Evolutionary conservation across 92 coral and sea anemone species (phyloP).

Genomic region (Hydrozoanthus gracilis): DNA sequence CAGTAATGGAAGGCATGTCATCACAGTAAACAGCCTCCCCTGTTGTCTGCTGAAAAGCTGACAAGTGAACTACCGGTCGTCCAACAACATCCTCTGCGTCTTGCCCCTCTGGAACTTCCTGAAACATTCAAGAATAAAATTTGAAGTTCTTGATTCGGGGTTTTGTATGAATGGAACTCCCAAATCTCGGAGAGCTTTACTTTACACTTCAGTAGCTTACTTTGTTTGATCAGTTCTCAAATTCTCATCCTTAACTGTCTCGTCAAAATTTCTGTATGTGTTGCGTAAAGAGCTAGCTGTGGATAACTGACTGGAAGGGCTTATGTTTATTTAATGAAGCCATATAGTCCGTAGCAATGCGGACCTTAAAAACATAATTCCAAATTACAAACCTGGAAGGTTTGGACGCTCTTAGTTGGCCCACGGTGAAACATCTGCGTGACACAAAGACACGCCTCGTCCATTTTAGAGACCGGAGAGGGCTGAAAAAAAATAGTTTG

Average conservation of each 20-base stretch:
- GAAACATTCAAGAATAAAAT: not conserved
- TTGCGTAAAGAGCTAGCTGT: too few species aligned
- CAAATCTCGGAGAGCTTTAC: too few species aligned
- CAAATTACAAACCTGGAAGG: constrained; percentile 71
- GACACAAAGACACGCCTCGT: constrained; percentile 49
- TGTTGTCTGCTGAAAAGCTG: constrained; percentile 82
- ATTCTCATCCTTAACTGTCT: too few species aligned
- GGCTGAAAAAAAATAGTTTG: constrained; percentile 24
- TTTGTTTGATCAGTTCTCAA: too few species aligned
- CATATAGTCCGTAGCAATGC: too few species aligned
- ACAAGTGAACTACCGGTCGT: constrained; percentile 72
- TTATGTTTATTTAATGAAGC: too few species aligned
- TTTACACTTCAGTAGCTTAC: too few species aligned
- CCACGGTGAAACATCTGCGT: constrained; percentile 43
- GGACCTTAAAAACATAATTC: too few species aligned
- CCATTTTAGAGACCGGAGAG: constrained; percentile 29
- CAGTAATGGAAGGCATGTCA: constrained; percentile 82
- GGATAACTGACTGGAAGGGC: too few species aligned
- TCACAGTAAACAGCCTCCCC: constrained; percentile 90
- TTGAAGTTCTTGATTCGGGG: too few species aligned
- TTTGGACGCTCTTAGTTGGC: constrained; percentile 66
- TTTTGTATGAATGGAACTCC: too few species aligned
- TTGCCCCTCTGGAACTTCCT: constrained; percentile 90
- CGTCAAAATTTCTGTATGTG: too few species aligned
- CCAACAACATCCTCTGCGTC: constrained; percentile 78